Percentiles rank a stretch among this genome's conserved stretches.
These are phyloP conservation scores for Syrrhaptes paradoxus DNA, from an alignment of 2,113 vertebrate genomes.

Conservation along the genomic window DNA sequence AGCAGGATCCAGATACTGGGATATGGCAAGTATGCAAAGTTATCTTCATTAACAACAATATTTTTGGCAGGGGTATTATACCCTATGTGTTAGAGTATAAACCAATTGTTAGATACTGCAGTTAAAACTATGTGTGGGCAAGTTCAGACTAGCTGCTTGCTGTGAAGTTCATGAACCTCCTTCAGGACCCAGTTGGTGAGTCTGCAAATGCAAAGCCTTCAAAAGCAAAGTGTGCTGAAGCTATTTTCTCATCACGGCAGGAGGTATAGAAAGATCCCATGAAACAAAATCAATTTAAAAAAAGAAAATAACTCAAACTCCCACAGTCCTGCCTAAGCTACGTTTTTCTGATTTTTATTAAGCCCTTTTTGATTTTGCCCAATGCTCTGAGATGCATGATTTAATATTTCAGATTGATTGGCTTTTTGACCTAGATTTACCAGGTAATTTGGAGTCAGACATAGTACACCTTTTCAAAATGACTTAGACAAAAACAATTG, in stretches of 20 bases:
- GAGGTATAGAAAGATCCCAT: not conserved
- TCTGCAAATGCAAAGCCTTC: not conserved
- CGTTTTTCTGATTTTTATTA: slow-evolving; percentile 1
- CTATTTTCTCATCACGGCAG: not conserved
- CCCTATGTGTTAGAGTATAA: not conserved
- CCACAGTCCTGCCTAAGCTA: not conserved
- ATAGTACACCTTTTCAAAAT: not conserved
- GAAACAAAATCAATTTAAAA: not conserved
- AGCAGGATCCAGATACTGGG: not conserved
- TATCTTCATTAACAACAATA: not conserved
- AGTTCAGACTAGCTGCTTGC: not conserved
- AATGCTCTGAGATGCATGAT: not conserved
- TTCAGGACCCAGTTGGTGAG: not conserved
- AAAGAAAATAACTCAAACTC: not conserved
- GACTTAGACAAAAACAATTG: not conserved
- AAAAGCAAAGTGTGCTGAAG: not conserved
- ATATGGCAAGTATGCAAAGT: not conserved
- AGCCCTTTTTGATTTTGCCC: not conserved
- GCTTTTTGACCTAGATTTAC: not conserved
- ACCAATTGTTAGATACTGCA: not conserved
- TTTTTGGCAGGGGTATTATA: not conserved
- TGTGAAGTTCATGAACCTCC: not conserved
- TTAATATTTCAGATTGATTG: not conserved
- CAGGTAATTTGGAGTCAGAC: not conserved
- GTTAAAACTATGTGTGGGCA: not conserved